A percentile compares a stretch with the other conserved stretches of the same genome.
Conservation (phyloP, 2,113 vertebrate species). For the Symphodus melops region DNA sequence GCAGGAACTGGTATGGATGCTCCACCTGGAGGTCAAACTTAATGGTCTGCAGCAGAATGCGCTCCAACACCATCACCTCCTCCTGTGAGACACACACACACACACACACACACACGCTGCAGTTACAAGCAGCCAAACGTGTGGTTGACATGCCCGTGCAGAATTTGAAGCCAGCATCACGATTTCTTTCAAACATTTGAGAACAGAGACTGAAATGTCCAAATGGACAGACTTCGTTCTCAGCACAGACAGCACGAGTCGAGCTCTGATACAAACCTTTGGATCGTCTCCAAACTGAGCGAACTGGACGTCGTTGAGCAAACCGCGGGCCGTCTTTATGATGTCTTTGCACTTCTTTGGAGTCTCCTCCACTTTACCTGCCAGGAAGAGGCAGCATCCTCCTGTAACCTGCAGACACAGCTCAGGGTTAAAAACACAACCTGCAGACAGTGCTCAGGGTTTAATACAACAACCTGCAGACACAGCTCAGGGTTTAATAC, state of each 20-base stretch:
- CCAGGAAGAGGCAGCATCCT: slow-evolving; percentile 96
- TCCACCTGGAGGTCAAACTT: slow-evolving; percentile 99
- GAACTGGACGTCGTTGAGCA: slow-evolving; percentile 97
- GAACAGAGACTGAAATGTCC: too few species aligned
- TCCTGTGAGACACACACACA: slow-evolving; percentile 82
- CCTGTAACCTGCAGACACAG: slow-evolving; percentile 90
- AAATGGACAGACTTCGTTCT: too few species aligned
- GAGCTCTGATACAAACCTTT: slow-evolving; percentile 83
- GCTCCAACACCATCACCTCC: slow-evolving; percentile 98
- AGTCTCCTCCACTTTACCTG: slow-evolving; percentile 98
- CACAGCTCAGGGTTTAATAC: too few species aligned
- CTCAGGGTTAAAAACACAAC: too few species aligned
- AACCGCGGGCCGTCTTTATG: slow-evolving; percentile 98
- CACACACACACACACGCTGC: too few species aligned
- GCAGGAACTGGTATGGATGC: slow-evolving; percentile 97
- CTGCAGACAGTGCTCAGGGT: too few species aligned
- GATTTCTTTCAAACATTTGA: too few species aligned
- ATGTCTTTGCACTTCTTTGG: slow-evolving; percentile 99
- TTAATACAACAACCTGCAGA: too few species aligned
- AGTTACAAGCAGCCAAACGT: too few species aligned
- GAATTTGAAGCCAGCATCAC: too few species aligned
- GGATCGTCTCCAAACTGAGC: slow-evolving; percentile 98
- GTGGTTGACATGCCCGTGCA: too few species aligned
- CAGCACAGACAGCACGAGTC: too few species aligned
- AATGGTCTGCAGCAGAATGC: slow-evolving; percentile 97